Percentiles rank a stretch among this genome's conserved stretches.
Conservation (phyloP, 1,140 invertebrate genomes). For the Polypedilum pembai region DNA sequence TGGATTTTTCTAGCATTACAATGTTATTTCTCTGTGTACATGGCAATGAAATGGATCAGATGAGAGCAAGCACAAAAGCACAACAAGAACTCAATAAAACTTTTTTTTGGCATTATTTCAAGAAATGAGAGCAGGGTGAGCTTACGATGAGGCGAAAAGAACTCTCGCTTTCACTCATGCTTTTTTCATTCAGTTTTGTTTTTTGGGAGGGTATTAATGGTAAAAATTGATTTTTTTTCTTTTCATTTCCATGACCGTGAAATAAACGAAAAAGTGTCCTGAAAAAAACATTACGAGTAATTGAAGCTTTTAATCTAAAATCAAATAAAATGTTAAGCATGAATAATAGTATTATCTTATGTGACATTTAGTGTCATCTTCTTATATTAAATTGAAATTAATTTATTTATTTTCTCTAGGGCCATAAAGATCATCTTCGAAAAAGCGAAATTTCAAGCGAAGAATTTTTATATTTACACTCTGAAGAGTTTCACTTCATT, state of each 20-base stretch:
- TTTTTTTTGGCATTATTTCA: neutral
- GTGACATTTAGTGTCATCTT: no score
- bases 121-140: neutral
- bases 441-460: no score
- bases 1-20: no score
- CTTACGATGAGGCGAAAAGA: neutral
- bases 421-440: no score
- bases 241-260: conserved; percentile 4
- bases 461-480: no score
- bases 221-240: neutral
- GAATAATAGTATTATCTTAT: neutral
- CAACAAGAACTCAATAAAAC: neutral
- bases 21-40: no score
- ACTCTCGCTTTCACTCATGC: neutral
- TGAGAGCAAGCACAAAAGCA: no score
- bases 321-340: neutral
- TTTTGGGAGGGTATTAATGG: no score
- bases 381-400: no score
- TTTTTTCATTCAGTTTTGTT: neutral
- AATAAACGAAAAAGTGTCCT: neutral
- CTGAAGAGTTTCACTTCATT: no score
- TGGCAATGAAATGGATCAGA: no score
- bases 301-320: neutral
- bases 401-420: no score
- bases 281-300: neutral